Percentiles rank a stretch among this genome's conserved stretches.
phyloP scores from a whole-genome alignment of 2,888 invertebrate genomes.

The Ryuthela nishihirai region DNA sequence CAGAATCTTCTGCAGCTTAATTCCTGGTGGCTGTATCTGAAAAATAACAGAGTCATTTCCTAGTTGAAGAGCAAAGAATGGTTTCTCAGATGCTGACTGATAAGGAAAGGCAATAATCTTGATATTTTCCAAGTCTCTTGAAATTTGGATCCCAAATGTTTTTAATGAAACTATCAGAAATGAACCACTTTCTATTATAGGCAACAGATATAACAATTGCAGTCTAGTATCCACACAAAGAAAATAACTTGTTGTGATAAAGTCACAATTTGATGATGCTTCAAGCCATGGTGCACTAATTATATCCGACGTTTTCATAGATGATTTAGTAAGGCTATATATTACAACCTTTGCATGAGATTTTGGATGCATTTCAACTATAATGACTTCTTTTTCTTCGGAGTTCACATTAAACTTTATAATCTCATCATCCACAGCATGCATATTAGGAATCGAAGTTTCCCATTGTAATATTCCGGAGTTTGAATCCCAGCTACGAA shows the following conservation, averaged over 20 bases:
- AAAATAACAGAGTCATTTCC: conserved; percentile 31
- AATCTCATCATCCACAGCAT: background rate
- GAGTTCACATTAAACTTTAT: conserved; percentile 24
- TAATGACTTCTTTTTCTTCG: conserved; percentile 23
- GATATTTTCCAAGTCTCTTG: conserved; percentile 6
- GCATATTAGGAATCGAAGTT: conserved; percentile 48
- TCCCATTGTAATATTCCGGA: conserved; percentile 57
- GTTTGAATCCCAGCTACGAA: conserved; percentile 70
- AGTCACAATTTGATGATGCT: conserved; percentile 23
- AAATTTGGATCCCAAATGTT: conserved; percentile 27
- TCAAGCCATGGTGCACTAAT: conserved; percentile 21
- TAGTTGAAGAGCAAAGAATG: conserved; percentile 36
- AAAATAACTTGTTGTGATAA: conserved; percentile 33
- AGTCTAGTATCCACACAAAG: conserved; percentile 35
- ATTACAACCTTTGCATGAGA: conserved; percentile 17
- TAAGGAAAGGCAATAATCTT: conserved; percentile 30
- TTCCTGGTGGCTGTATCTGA: conserved; percentile 22
- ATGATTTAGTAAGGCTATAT: conserved; percentile 17
- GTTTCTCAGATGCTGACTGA: conserved; percentile 28
- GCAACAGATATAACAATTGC: conserved; percentile 25
- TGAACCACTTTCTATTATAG: conserved; percentile 29
- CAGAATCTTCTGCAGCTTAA: conserved; percentile 38
- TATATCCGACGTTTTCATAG: conserved; percentile 24
- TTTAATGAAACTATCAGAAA: conserved; percentile 37
- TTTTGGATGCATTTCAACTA: conserved; percentile 13